A percentile compares a stretch with the other conserved stretches of the same genome.
Evolutionary conservation across 1,140 invertebrate genomes (phyloP).

Genomic region (Campoletis sonorensis): DNA sequence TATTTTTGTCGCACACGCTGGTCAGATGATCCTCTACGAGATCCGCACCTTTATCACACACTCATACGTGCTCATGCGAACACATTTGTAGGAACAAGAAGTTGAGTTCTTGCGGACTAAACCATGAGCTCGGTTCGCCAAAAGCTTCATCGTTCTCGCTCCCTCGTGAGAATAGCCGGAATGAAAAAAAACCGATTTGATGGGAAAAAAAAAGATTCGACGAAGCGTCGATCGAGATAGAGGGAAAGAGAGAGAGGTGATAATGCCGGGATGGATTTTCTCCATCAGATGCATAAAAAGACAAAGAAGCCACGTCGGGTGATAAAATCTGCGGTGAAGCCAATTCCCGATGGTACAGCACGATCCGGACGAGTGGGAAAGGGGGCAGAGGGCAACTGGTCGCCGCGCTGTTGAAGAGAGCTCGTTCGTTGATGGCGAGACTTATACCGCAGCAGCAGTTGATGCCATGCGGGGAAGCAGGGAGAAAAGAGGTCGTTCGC

Average conservation of each 20-base stretch:
- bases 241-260: not conserved
- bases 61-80: not conserved
- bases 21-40: too few species aligned
- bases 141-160: not conserved
- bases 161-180: constrained; percentile 20
- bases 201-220: not conserved
- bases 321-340: constrained; percentile 49
- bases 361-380: not conserved
- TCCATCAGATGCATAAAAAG: constrained; percentile 38
- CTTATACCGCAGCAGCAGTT: too few species aligned
- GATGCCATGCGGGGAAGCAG: too few species aligned
- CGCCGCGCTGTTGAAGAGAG: not conserved
- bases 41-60: too few species aligned
- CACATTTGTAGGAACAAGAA: not conserved
- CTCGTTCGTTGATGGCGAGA: constrained; percentile 4
- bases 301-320: constrained; percentile 38
- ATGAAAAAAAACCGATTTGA: constrained; percentile 22
- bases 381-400: not conserved
- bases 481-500: constrained; percentile 37
- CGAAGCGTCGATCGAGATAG: not conserved
- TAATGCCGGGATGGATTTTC: not conserved
- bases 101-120: constrained; percentile 24
- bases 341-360: constrained; percentile 42
- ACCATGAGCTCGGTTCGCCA: not conserved
- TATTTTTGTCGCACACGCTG: too few species aligned